phyloP scores from a whole-genome alignment of 2,797 vertebrate species.

The Gobionotothen gibberifrons region DNA sequence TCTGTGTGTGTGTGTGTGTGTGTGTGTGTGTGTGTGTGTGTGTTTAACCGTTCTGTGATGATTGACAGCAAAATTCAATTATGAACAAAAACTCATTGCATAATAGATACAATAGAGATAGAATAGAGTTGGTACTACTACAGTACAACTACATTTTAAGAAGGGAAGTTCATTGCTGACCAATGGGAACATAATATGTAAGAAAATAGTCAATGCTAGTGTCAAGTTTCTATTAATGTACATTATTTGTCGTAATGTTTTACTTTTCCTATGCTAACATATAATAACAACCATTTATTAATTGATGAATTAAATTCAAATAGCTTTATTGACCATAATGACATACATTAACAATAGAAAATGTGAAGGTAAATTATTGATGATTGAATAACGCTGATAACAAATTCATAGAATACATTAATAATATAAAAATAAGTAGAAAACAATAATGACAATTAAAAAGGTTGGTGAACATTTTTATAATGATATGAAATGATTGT shows the following conservation, averaged over 20 bases:
- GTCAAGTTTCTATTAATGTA: too few species aligned
- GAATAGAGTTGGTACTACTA: background rate
- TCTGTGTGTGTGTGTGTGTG: conserved; percentile 3
- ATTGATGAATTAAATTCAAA: background rate
- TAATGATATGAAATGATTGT: background rate
- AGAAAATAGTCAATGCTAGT: background rate
- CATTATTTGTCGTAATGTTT: too few species aligned
- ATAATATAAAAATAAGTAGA: too few species aligned
- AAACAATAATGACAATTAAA: too few species aligned
- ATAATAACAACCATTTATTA: background rate
- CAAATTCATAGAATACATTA: too few species aligned
- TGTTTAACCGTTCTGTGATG: conserved; percentile 1
- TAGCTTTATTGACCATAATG: too few species aligned
- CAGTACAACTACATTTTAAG: background rate
- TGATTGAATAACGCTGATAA: too few species aligned
- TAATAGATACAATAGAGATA: too few species aligned
- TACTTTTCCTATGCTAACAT: too few species aligned
- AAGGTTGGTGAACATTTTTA: too few species aligned
- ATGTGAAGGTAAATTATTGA: too few species aligned
- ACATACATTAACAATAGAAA: too few species aligned
- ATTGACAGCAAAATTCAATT: background rate
- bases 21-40: conserved; percentile 4
- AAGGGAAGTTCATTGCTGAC: background rate
- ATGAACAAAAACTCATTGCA: background rate
- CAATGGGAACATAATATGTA: background rate